phyloP scores from a whole-genome alignment of 1,140 invertebrate species.

The Zaprionus gabonicus region DNA sequence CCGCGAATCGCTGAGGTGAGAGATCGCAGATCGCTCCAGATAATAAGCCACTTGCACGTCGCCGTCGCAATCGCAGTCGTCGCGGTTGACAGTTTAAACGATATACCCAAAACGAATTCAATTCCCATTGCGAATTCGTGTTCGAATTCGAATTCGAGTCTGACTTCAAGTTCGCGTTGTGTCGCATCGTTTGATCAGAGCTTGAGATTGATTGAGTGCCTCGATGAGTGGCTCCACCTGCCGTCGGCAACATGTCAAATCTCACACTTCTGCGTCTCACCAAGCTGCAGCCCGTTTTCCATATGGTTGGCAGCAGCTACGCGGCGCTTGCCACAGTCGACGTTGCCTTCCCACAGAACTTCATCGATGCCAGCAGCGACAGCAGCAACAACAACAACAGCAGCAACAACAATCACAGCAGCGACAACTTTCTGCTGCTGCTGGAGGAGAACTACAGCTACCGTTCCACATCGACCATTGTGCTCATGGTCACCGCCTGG shows the following conservation, averaged over 20 bases:
- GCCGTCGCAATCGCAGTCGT: slow-evolving; percentile 21
- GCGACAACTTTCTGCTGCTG: slow-evolving; percentile 55
- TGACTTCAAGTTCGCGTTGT: slow-evolving; percentile 6
- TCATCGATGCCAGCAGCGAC: slow-evolving; percentile 27
- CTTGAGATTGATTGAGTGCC: slow-evolving; percentile 47
- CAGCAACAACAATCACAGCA: slow-evolving; percentile 37
- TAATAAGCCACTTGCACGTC: slow-evolving; percentile 50
- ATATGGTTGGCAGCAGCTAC: slow-evolving; percentile 52
- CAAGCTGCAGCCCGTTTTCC: slow-evolving; percentile 67
- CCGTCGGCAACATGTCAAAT: slow-evolving; percentile 60
- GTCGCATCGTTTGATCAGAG: neutral
- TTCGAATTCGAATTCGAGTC: neutral
- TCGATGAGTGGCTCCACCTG: slow-evolving; percentile 5
- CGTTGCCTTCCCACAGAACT: slow-evolving; percentile 38
- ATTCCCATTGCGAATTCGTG: neutral
- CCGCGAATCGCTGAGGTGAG: slow-evolving; percentile 4
- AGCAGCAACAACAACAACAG: slow-evolving; percentile 21
- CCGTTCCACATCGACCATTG: slow-evolving; percentile 74
- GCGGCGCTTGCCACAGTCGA: slow-evolving; percentile 59
- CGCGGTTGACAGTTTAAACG: slow-evolving; percentile 42
- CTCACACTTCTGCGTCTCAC: slow-evolving; percentile 54
- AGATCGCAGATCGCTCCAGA: slow-evolving; percentile 20
- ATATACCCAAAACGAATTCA: neutral
- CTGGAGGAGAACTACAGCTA: slow-evolving; percentile 63
- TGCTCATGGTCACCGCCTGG: slow-evolving; percentile 75